Evolutionary conservation across 2,888 invertebrate genomes (phyloP), one percentile per base, ranked within the genome.

Genomic region (Drosophila fulvimacula): DNA sequence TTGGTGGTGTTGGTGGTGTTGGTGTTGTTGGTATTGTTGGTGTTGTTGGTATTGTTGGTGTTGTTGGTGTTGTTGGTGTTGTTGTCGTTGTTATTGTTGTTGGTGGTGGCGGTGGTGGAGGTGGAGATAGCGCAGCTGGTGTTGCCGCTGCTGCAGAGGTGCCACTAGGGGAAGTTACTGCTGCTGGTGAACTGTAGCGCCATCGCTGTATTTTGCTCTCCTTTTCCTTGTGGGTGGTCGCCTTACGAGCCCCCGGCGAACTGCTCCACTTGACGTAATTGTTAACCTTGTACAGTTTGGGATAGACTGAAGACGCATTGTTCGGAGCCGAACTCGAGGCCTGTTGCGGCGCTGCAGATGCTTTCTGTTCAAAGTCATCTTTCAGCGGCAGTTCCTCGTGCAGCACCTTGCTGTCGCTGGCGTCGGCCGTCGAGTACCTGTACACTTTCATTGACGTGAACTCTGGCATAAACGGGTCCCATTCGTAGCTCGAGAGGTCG

Each of bases 251-350:
- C 1, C 9, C 15, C 2, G 30, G 15, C 13, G 30, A 17, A 1
- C n/a, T 55, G 34, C 11, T 51, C 41, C 32, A 65, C n/a, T 73
- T 82, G 17, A 41, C 32, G 24, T 57, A 58, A 17, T 49, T 55
- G 15, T 52, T 55, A 1, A 66, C 17, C 49, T 85, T 82, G 59
- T 59, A 61, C 10, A 68, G 42, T 1, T 80, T 63, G 3, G 76
- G 64, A 44, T 68, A 73, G 7, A 32, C 21, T 0, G 68, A n/a
- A 4, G 67, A 21, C n/a, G 57, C 6, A 42, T 57, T 71, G 10
- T 53, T 27, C 1, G 39, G 17, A 9, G 55, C 62, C 3, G 39
- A 21, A 1, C 72, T 49, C 7, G 68, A 68, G 13, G 57, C 36
- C 30, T 30, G 30, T 9, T 78, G 69, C 6, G 69, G 63, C 2